Base-by-base conservation (phyloP, 2,797 vertebrate species). In the Clarias laeviceps region DNA sequence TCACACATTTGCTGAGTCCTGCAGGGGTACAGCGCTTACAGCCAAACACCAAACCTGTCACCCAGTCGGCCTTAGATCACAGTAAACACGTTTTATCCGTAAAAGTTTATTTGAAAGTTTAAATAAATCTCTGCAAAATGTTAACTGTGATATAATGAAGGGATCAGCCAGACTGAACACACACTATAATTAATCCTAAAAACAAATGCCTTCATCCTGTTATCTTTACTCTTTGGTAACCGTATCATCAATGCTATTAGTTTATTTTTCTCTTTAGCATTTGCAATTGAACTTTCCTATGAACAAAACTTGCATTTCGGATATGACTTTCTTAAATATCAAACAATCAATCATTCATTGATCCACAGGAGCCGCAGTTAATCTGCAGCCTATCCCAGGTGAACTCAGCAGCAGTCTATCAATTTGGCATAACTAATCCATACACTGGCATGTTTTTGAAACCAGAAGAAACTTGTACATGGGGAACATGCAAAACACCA, bases 1-100 rank as follows among this genome's bases (percentile, higher is more conserved):
- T n/a, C n/a, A n/a, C n/a, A n/a, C n/a, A n/a, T n/a, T n/a, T 87
- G 82, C 56, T 84, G 68, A 88, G 80, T 85, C 69, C 66, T 86
- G 61, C 54, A 17, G 68, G 56, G 32, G 17, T 14, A 64, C 8
- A 5, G 14, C 27, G 61, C 24, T 65, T 80, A 18, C 61, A 54
- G 62, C 18, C 40, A 66, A 54, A 80, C n/a, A 32, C n/a, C 62
- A 50, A 54, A 66, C 79, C 62, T 66, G 40, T 66, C 62, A 29
- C n/a, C 37, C 78, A 80, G 40, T 29, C 27, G 62, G 37, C 40
- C 61, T 80, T 40, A 50, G 37, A 29, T 29, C 17, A 40, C 78
- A 65, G n/a, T 65, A n/a, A 80, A 29, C 37, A 61, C 50, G 12
- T 14, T 65, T 65, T 24, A 78, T 37, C 24, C n/a, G 9, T 66